Base-by-base conservation (phyloP, 2,797 vertebrate species). In the Synaphobranchus kaupii region DNA sequence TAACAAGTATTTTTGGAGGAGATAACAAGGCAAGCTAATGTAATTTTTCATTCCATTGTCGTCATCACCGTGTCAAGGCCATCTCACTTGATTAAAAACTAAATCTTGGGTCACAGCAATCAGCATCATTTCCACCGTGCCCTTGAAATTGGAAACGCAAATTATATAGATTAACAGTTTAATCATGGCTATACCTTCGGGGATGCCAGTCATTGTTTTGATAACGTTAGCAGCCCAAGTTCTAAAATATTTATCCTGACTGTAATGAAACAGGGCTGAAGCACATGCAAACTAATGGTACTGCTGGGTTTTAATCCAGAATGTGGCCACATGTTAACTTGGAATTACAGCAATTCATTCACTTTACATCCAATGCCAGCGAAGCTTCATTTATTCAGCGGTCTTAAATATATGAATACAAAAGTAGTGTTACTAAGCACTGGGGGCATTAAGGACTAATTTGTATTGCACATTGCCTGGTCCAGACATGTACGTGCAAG, bases 1-100 rank as follows among this genome's bases (percentile, higher is more conserved):
- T 63, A n/a, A 63, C 25, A 6, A 63, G 50, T 84, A 54, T 54
- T 39, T 22, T 28, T 56, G 82, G 82, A 84, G 82, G 50, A 84
- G 88, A 86, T 87, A 88, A 39, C 39, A 39, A 89, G 89, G 87
- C 89, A 89, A 84, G 84, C 71, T 90, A 84, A 89, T 84, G 88
- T 68, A 80, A 25, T 85, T 50, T 84, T 54, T 84, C 31, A 84
- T 56, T 50, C 83, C 39, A 10, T 31, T 84, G 83, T 60, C 54
- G 17, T 84, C 83, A 84, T 56, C 15, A 54, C 82, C 31, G 39
- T 60, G 83, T 20, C 54, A 60, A 28, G 15, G 83, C n/a, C 28
- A 17, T 17, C 31, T 31, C n/a, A 84, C 83, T 60, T 58, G 28
- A 84, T 84, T 84, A 84, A 60, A 84, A 60, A 31, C 83, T 83